Conservation (phyloP, 2,888 invertebrate species). For the Tuta absoluta region DNA sequence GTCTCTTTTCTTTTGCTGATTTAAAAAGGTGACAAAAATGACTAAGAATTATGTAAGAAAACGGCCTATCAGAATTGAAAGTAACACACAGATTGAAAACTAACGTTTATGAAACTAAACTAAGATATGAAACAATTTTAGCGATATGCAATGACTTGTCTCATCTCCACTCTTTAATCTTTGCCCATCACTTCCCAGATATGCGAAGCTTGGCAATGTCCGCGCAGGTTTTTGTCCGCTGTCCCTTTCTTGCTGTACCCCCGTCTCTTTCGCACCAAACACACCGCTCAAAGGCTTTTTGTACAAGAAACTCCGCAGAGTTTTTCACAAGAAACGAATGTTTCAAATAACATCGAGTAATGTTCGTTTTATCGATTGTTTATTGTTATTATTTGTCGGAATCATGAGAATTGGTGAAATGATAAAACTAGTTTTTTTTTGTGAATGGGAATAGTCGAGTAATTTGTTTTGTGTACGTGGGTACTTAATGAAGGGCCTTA, state of each 20-base stretch:
- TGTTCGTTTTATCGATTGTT: constrained; percentile 15
- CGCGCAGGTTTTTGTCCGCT: constrained; percentile 60
- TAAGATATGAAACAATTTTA: too few relatives aligned
- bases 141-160: background rate
- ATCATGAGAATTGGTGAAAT: constrained; percentile 1
- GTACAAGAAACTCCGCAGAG: background rate
- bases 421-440: constrained; percentile 1
- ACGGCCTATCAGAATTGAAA: too few relatives aligned
- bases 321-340: constrained; percentile 23
- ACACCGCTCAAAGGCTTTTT: constrained; percentile 51
- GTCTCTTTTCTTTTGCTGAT: too few relatives aligned
- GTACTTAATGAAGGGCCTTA: background rate
- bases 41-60: too few relatives aligned
- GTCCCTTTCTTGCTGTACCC: constrained; percentile 42
- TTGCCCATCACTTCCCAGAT: constrained; percentile 52
- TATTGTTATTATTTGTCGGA: constrained; percentile 19
- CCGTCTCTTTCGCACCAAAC: constrained; percentile 61
- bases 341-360: constrained; percentile 11
- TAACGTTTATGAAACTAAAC: too few relatives aligned
- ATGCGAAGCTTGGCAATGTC: constrained; percentile 61
- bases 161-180: background rate
- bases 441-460: background rate
- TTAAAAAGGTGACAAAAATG: too few relatives aligned
- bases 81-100: too few relatives aligned
- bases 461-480: constrained; percentile 6